These are phyloP conservation scores for Drosophila arawakana DNA, from an alignment of 1,140 invertebrate species.

Conservation along the genomic window DNA sequence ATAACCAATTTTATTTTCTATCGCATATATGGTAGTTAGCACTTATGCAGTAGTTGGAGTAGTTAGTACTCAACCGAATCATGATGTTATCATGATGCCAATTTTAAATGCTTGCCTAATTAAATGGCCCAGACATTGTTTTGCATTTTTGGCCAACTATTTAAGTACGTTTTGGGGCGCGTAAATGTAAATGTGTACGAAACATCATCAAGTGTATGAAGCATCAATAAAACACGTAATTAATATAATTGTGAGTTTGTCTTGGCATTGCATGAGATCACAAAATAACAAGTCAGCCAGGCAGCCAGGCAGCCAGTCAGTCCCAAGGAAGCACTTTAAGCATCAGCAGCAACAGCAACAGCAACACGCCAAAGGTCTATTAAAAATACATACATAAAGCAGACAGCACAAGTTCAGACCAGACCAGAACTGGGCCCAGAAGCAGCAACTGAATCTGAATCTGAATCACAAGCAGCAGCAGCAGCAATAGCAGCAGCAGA, in stretches of 20 bases:
- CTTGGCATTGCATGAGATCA: slow-evolving; percentile 45
- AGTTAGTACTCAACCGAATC: not conserved
- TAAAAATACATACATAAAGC: slow-evolving; percentile 67
- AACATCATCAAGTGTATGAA: slow-evolving; percentile 54
- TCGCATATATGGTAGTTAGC: no score
- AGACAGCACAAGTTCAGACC: slow-evolving; percentile 46
- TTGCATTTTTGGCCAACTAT: slow-evolving; percentile 34
- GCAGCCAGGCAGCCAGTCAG: no score
- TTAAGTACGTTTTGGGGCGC: not conserved
- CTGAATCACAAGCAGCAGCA: slow-evolving; percentile 34
- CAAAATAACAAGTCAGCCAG: slow-evolving; percentile 24
- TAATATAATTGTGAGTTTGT: slow-evolving; percentile 67
- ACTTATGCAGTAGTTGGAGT: not conserved
- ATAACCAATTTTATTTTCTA: not conserved
- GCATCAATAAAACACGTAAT: slow-evolving; percentile 76
- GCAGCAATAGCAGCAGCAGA: slow-evolving; percentile 35
- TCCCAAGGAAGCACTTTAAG: slow-evolving; percentile 21
- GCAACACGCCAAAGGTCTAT: slow-evolving; percentile 61
- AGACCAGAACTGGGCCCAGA: slow-evolving; percentile 25
- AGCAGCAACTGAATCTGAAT: slow-evolving; percentile 9
- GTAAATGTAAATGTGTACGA: not conserved
- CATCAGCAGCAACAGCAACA: slow-evolving; percentile 23
- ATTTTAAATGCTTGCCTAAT: not conserved
- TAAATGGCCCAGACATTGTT: slow-evolving; percentile 2
- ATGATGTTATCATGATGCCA: not conserved